These are phyloP conservation scores for Lophura nycthemera DNA, from an alignment of 2,113 vertebrate genomes.

Conservation along the genomic window DNA sequence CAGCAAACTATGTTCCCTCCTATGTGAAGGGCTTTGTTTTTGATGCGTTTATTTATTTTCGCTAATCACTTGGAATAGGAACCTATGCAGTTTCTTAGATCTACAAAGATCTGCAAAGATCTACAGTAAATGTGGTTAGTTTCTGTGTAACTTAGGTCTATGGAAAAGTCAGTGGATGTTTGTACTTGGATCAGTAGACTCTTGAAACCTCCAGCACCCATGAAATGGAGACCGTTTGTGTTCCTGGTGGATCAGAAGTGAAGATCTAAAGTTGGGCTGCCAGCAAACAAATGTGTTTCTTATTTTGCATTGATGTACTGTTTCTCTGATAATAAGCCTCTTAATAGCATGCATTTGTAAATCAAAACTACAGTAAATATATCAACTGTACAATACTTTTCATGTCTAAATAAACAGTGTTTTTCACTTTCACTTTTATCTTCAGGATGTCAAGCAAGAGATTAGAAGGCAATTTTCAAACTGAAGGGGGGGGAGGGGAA, in stretches of 20 bases:
- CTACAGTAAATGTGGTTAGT: neutral
- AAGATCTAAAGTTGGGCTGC: slow-evolving; percentile 25
- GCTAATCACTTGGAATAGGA: neutral
- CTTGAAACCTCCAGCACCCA: neutral
- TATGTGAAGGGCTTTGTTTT: neutral
- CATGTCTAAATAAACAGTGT: slow-evolving; percentile 62
- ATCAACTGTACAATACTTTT: slow-evolving; percentile 43
- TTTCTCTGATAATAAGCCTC: slow-evolving; percentile 27
- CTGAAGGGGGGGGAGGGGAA: slow-evolving; percentile 37
- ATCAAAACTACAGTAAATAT: slow-evolving; percentile 63
- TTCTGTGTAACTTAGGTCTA: neutral
- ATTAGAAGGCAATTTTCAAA: slow-evolving; percentile 77
- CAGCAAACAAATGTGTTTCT: slow-evolving; percentile 46
- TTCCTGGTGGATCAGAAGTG: slow-evolving; percentile 30
- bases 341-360: slow-evolving; percentile 57
- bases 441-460: slow-evolving; percentile 75
- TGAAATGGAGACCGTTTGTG: neutral
- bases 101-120: neutral
- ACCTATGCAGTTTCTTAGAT: neutral
- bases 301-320: neutral
- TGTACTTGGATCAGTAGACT: neutral
- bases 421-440: slow-evolving; percentile 69
- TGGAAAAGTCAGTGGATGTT: neutral
- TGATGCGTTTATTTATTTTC: neutral
- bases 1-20: neutral